A percentile compares a stretch with the other conserved stretches of the same genome.
Evolutionary conservation across 1,140 invertebrate genomes (phyloP).

Genomic region (Agrilus planipennis): DNA sequence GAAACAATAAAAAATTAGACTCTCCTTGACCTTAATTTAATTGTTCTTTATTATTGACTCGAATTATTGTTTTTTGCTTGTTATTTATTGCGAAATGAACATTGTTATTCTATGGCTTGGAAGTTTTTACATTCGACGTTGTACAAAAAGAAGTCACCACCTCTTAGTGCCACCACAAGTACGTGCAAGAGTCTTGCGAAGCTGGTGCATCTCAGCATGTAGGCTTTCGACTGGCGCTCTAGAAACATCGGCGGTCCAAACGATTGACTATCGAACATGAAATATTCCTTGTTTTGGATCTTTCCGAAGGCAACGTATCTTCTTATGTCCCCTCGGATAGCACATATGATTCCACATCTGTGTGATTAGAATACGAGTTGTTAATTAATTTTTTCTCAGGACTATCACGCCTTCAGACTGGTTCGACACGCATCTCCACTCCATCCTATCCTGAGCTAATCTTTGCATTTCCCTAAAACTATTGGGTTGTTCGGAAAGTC

Average conservation of each 20-base stretch:
- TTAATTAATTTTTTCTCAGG: no score
- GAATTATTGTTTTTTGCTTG: no score
- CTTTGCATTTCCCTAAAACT: no score
- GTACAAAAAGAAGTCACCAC: conserved; percentile 31
- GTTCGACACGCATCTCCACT: no score
- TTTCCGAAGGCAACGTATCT: conserved; percentile 46
- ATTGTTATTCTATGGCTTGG: conserved; percentile 12
- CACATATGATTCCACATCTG: conserved; percentile 40
- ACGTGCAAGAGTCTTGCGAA: conserved; percentile 45
- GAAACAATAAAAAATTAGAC: no score
- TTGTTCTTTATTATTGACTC: no score
- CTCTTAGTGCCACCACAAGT: conserved; percentile 25
- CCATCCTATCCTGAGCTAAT: no score
- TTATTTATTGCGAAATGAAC: no score
- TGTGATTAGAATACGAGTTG: no score
- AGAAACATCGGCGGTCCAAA: conserved; percentile 44
- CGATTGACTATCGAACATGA: conserved; percentile 49
- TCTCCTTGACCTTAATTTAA: no score
- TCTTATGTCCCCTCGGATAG: conserved; percentile 27
- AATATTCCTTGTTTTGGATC: conserved; percentile 39
- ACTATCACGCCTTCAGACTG: no score
- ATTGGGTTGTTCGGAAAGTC: no score
- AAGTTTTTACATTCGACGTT: conserved; percentile 21
- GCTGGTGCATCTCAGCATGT: conserved; percentile 45
- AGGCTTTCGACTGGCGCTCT: conserved; percentile 41